Conservation (phyloP, 2,113 vertebrate species). For the Caracal caracal region DNA sequence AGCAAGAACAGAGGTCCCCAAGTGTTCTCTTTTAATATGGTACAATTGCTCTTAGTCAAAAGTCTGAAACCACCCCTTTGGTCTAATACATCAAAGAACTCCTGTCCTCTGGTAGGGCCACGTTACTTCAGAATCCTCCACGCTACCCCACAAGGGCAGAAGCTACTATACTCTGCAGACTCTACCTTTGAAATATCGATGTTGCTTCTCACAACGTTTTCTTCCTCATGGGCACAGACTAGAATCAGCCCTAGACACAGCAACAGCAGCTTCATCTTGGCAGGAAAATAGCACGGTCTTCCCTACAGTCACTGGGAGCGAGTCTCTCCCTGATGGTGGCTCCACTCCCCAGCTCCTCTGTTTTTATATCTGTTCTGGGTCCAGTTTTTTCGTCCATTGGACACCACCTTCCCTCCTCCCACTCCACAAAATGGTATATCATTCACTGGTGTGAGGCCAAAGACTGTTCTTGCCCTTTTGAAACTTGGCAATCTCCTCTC, state of each 20-base stretch:
- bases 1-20: background rate
- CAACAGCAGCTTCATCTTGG: slow-evolving; percentile 56
- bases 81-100: background rate
- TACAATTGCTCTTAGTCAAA: background rate
- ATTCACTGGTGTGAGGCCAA: background rate
- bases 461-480: background rate
- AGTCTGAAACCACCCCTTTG: background rate
- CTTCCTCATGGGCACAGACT: background rate
- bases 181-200: background rate
- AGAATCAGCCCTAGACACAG: slow-evolving; percentile 41
- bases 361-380: background rate
- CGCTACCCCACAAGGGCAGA: background rate
- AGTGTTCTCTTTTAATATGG: background rate
- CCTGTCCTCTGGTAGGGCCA: background rate
- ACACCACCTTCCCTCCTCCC: background rate
- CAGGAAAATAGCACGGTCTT: accelerated
- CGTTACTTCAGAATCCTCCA: background rate
- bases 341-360: background rate
- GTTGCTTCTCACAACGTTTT: background rate
- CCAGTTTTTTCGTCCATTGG: accelerated
- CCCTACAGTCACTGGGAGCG: too few relatives aligned
- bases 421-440: background rate
- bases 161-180: accelerated
- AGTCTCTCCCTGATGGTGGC: background rate
- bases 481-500: background rate